Evolutionary conservation across 2,888 invertebrate species (phyloP).

Genomic region (Trissonchulus latispiculum): DNA sequence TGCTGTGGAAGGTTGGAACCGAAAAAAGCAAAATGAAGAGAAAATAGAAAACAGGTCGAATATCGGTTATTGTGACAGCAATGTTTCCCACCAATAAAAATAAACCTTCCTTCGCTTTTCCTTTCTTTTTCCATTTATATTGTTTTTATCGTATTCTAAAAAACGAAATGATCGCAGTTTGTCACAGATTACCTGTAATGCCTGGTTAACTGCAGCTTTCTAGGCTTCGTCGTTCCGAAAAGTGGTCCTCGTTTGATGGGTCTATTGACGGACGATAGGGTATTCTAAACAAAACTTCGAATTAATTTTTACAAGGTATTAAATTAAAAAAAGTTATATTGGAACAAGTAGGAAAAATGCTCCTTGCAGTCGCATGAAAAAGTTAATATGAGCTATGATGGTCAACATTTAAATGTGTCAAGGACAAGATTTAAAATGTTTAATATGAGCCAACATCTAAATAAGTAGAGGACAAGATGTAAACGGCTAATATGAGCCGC

Average conservation of each 20-base stretch:
- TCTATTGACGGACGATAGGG: constrained; percentile 72
- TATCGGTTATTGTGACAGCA: too few relatives aligned
- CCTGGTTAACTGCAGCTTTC: constrained; percentile 79
- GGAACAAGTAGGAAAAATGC: too few relatives aligned
- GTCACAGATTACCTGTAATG: constrained; percentile 53
- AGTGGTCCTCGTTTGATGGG: constrained; percentile 82
- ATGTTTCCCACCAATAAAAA: neutral
- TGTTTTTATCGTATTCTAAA: neutral
- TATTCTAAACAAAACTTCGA: constrained; percentile 43
- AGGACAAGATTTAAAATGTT: too few relatives aligned
- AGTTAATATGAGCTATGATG: too few relatives aligned
- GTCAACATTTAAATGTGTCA: too few relatives aligned
- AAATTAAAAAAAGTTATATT: constrained; percentile 20
- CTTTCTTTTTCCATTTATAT: constrained; percentile 12
- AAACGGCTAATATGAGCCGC: too few relatives aligned
- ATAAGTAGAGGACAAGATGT: too few relatives aligned
- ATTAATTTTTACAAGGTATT: constrained; percentile 12
- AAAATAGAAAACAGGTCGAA: too few relatives aligned
- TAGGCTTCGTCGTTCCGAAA: constrained; percentile 69
- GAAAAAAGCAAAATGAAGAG: too few relatives aligned
- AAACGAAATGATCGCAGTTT: constrained; percentile 9
- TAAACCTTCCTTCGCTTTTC: neutral
- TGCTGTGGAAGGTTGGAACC: too few relatives aligned
- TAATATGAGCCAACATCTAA: too few relatives aligned
- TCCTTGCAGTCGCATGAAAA: too few relatives aligned